Conservation (phyloP, 1,140 invertebrate genomes). For the Lordiphosa mommai region DNA sequence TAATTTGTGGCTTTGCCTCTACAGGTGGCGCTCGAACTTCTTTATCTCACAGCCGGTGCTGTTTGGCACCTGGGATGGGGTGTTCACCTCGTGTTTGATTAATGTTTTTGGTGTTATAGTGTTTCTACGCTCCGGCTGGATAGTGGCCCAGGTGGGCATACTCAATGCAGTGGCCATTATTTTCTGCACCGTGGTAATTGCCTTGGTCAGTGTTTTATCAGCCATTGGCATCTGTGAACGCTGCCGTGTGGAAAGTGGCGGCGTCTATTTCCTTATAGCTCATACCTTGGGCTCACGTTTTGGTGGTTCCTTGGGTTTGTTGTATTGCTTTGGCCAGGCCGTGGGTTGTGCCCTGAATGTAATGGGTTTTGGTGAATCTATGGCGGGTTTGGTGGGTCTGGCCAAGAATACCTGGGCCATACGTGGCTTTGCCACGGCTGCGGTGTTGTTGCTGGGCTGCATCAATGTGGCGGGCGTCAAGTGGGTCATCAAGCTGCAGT, state of each 20-base stretch:
- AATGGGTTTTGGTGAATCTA: constrained; percentile 96
- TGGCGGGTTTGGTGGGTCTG: constrained; percentile 90
- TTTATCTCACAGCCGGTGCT: constrained; percentile 95
- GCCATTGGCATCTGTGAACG: constrained; percentile 97
- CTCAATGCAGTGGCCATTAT: constrained; percentile 93
- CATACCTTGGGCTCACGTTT: constrained; percentile 96
- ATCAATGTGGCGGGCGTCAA: constrained; percentile 96
- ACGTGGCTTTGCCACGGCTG: constrained; percentile 89
- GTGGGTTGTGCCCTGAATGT: constrained; percentile 97
- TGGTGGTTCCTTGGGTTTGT: constrained; percentile 93
- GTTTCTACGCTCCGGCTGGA: constrained; percentile 97
- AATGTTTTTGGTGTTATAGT: constrained; percentile 99
- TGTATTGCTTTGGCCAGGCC: constrained; percentile 98
- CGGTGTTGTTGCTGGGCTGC: constrained; percentile 89
- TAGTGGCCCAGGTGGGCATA: constrained; percentile 96
- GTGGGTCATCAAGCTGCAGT: constrained; percentile 95
- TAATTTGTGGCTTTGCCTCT: background rate
- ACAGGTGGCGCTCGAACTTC: constrained; percentile 96
- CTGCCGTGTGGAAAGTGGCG: constrained; percentile 95
- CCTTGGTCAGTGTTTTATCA: constrained; percentile 93
- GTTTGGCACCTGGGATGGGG: constrained; percentile 98
- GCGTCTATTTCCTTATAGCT: constrained; percentile 96
- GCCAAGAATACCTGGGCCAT: constrained; percentile 87
- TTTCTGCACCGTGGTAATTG: constrained; percentile 90
- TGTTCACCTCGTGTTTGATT: constrained; percentile 90